phyloP scores from a whole-genome alignment of 2,797 vertebrate species.

The Lacerta viridis region DNA sequence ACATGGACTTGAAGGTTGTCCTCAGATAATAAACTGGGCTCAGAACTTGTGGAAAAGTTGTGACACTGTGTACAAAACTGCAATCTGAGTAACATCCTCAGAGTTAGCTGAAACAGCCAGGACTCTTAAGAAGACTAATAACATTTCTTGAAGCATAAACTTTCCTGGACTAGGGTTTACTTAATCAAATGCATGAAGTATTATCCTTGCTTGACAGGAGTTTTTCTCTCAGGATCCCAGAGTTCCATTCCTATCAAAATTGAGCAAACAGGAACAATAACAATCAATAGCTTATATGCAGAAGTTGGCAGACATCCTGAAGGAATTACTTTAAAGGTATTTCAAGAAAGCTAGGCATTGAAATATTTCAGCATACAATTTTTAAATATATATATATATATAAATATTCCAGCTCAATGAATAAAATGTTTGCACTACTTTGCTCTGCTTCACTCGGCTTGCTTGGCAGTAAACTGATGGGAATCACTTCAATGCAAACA shows the following conservation, averaged over 20 bases:
- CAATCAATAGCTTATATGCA: not conserved
- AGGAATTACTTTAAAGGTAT: slow-evolving; percentile 18
- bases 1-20: not conserved
- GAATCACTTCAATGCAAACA: slow-evolving; percentile 25
- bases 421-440: slow-evolving; percentile 30
- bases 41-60: not conserved
- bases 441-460: not conserved
- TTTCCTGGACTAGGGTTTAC: not conserved
- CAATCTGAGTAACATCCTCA: not conserved
- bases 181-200: not conserved
- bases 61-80: not conserved
- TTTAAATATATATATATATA: not conserved
- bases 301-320: slow-evolving; percentile 5
- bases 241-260: not conserved
- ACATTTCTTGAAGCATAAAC: not conserved
- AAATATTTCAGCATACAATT: not conserved
- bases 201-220: not conserved
- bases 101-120: not conserved
- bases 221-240: not conserved
- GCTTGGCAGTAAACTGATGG: not conserved
- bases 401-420: not conserved
- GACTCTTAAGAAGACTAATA: not conserved
- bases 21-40: not conserved
- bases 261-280: not conserved
- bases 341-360: not conserved